These are phyloP conservation scores for Atta cephalotes DNA, from an alignment of 1,140 invertebrate genomes.

Conservation along the genomic window DNA sequence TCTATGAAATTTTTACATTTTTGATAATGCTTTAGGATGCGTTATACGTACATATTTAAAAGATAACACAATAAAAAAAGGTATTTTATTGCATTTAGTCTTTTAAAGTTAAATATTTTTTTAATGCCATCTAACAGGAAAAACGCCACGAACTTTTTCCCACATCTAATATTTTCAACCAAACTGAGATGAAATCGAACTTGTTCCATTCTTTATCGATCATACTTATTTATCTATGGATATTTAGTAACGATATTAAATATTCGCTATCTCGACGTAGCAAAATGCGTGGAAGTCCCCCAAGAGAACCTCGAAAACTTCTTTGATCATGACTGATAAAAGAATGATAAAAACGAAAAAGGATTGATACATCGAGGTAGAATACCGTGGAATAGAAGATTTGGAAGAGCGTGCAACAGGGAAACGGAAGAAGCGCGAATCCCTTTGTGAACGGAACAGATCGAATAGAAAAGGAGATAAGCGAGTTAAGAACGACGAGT, in stretches of 20 bases:
- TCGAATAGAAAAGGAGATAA: slow-evolving; percentile 63
- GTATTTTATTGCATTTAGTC: background rate
- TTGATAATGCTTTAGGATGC: too few species aligned
- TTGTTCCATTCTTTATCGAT: slow-evolving; percentile 10
- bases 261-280: slow-evolving; percentile 38
- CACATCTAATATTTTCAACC: too few species aligned
- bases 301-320: slow-evolving; percentile 34
- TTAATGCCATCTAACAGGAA: too few species aligned
- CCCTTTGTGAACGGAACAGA: slow-evolving; percentile 50
- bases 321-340: slow-evolving; percentile 50
- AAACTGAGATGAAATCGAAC: background rate
- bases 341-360: slow-evolving; percentile 26
- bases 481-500: slow-evolving; percentile 62
- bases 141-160: too few species aligned
- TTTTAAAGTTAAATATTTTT: background rate
- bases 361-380: slow-evolving; percentile 32
- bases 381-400: slow-evolving; percentile 50
- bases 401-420: slow-evolving; percentile 9
- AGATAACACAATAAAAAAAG: background rate
- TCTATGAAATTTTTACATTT: too few species aligned
- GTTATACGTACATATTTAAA: background rate
- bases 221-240: slow-evolving; percentile 36
- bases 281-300: slow-evolving; percentile 45
- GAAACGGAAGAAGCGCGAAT: slow-evolving; percentile 44
- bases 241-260: slow-evolving; percentile 41